Percentiles rank a stretch among this genome's conserved stretches.
Conservation (phyloP, 2,113 vertebrate genomes). For the Dasyornis broadbenti region DNA sequence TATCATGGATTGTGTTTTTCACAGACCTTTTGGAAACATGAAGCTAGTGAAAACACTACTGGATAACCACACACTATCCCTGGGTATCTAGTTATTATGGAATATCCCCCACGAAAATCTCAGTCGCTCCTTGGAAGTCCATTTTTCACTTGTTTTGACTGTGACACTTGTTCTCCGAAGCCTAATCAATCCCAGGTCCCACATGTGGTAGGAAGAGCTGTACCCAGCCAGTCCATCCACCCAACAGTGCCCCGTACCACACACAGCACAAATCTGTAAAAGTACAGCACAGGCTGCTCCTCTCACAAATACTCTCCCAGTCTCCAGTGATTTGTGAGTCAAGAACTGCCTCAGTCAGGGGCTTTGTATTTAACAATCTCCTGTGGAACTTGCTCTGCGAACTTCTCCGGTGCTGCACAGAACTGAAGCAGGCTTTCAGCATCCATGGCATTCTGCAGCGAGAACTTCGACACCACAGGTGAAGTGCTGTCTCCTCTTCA, state of each 20-base stretch:
- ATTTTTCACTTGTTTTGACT: not conserved
- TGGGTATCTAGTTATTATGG: not conserved
- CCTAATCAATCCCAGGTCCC: not conserved
- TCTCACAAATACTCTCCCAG: not conserved
- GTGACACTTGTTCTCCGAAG: not conserved
- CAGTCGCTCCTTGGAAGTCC: not conserved
- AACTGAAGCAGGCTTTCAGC: not conserved
- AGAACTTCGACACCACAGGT: not conserved
- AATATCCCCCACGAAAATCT: not conserved
- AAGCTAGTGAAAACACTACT: not conserved
- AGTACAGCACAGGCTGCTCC: rapidly evolving
- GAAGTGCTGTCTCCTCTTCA: not conserved
- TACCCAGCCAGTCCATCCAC: not conserved
- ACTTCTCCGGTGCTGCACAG: not conserved
- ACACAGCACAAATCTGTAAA: not conserved
- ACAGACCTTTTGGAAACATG: not conserved
- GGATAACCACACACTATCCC: not conserved
- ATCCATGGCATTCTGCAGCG: not conserved
- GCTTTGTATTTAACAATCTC: not conserved
- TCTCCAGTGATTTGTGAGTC: not conserved
- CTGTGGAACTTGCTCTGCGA: not conserved
- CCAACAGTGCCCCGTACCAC: not conserved
- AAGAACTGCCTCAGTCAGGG: not conserved
- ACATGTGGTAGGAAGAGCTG: not conserved
- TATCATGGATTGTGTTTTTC: not conserved